Base-by-base conservation (phyloP, 2,113 vertebrate species). In the Brachypteracias leptosomus region DNA sequence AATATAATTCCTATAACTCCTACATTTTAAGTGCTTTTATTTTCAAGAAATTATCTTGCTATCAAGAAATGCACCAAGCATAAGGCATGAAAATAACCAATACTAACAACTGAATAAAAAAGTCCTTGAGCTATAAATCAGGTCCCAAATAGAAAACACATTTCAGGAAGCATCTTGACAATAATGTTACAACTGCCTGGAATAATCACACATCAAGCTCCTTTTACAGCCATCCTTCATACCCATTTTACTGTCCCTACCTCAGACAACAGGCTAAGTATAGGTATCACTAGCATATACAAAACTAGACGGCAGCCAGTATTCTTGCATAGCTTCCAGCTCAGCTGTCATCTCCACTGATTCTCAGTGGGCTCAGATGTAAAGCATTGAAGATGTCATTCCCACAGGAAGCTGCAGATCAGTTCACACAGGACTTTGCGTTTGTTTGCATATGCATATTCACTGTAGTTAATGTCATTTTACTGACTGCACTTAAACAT, bases 381-480 rank as follows among this genome's bases (percentile, higher is more conserved):
- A 96, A 96, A 90, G 91, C 88, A 46, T 1, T 86, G 93, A 91
- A 94, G 75, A 90, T 90, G 61, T 90, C 65, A 96, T 96, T 96
- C 93, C 90, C 95, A 96, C 92, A 96, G 93, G 92, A 97, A 95
- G 75, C 89, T 74, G 82, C 82, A 61, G 91, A 85, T 90, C 88
- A 78, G 93, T 96, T 96, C 96, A 96, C 95, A 96, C 83, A 97
- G 95, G 35, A 93, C 65, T 95, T 84, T 67, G 42, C 93, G 88
- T 93, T 96, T 95, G 95, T 95, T 96, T 97, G 85, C 63, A 35
- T 81, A 90, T 77, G 82, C 0, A 42, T 94, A 90, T 67, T 93
- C 88, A 84, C 95, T 95, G 88, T 84, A 96, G 85, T 92, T 93
- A 88, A 87, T 87, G 92, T 92, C 52, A 88, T 93, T 94, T 95